phyloP scores from a whole-genome alignment of 2,888 invertebrate species.

The Harpalus rubripes region DNA sequence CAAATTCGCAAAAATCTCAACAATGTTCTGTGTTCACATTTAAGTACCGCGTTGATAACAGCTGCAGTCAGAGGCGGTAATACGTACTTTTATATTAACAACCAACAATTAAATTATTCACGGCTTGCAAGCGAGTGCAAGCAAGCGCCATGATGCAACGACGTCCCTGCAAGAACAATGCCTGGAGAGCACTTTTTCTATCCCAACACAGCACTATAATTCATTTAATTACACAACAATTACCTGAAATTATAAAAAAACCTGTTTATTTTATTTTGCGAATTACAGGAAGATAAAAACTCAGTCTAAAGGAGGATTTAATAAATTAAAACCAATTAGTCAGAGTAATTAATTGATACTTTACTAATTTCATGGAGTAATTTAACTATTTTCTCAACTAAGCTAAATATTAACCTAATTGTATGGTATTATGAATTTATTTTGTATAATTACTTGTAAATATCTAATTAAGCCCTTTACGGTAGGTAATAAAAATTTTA shows the following conservation, averaged over 20 bases:
- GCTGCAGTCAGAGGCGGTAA: conserved; percentile 40
- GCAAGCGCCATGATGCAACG: conserved; percentile 60
- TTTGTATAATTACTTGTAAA: not conserved
- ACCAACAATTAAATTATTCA: conserved; percentile 63
- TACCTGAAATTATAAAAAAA: conserved; percentile 51
- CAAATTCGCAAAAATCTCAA: conserved; percentile 51
- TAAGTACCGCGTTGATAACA: conserved; percentile 29
- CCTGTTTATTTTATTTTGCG: conserved; percentile 49
- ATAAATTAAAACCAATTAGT: conserved; percentile 33
- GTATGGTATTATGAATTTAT: not conserved
- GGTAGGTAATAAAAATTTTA: no score
- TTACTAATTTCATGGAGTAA: not conserved
- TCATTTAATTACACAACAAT: conserved; percentile 47
- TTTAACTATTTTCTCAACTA: not conserved
- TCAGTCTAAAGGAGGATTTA: conserved; percentile 15
- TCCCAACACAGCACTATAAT: conserved; percentile 27
- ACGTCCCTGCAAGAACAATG: conserved; percentile 43
- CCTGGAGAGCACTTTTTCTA: conserved; percentile 32
- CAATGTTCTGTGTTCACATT: conserved; percentile 42
- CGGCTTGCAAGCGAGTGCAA: conserved; percentile 29
- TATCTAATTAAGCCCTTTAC: not conserved
- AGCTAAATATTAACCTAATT: not conserved
- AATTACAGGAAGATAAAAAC: conserved; percentile 49
- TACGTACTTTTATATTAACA: conserved; percentile 60
- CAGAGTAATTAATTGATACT: conserved; percentile 19